Evolutionary conservation across 2,888 invertebrate genomes (phyloP), one percentile per base, ranked within the genome.

Genomic region (Seladonia tumulorum): DNA sequence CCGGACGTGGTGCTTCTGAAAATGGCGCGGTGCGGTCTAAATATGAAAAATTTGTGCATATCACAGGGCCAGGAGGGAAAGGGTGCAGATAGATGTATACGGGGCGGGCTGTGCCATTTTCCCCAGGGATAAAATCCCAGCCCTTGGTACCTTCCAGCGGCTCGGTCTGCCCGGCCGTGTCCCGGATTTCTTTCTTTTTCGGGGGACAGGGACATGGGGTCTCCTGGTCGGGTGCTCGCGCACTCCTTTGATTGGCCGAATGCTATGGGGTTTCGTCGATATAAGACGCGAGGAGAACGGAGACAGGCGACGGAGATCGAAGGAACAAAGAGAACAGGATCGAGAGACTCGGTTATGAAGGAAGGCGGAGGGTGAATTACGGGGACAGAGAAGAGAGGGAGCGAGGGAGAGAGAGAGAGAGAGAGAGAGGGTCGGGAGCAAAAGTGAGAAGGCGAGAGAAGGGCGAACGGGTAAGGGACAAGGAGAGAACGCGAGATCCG

Each of bases 221-320:
- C 71, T 74, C 49, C 18, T 63, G 18, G 76, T 73, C 42, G 85
- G 87, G 79, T 79, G 87, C 88, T 87, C 89, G 89, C 88, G 90
- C 92, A 90, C 88, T 86, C 89, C 91, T 93, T 94, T 93, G 93
- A 94, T 94, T 94, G 94, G 93, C 93, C 92, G 90, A 93, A 92
- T 93, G 88, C 91, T 86, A 90, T 88, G 86, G 90, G 89, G 87
- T 90, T 90, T 87, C 89, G 91, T 92, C 91, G 92, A 94, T 93
- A 92, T 89, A 92, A 82, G 83, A 86, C 83, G 85, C 86, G 86
- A 86, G 88, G 87, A 80, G 72, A 71, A 71, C 79, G 83, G 83
- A 83, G 39, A 68, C 35, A 68, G 22, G 39, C 35, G 68, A 68
- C 63, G 88, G 81, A 81, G 68, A 81, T 76, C 78, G 76, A 39